Evolutionary conservation across 2,797 vertebrate genomes (phyloP).

Genomic region (Peromyscus aztecus): DNA sequence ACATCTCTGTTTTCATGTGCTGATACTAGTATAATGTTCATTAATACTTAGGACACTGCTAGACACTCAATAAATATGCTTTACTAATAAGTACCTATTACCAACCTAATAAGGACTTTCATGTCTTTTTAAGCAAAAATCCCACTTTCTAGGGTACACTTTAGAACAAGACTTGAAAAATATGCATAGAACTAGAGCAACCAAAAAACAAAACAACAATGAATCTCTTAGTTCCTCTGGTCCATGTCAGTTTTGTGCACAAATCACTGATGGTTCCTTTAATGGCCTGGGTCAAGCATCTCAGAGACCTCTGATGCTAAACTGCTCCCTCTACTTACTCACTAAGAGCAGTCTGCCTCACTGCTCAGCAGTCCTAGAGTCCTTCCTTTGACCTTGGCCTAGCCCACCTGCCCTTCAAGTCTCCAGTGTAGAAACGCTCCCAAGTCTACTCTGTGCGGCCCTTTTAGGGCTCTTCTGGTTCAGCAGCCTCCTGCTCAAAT

Average conservation of each 20-base stretch:
- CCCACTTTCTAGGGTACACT: slow-evolving; percentile 33
- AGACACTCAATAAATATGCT: slow-evolving; percentile 35
- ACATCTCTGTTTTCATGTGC: slow-evolving; percentile 19
- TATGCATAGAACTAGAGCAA: slow-evolving; percentile 48
- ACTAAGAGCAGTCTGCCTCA: not conserved
- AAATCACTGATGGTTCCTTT: slow-evolving; percentile 1
- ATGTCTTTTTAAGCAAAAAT: slow-evolving; percentile 59
- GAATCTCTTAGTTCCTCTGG: not conserved
- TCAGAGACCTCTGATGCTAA: not conserved
- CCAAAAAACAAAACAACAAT: slow-evolving; percentile 17
- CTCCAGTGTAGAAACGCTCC: not conserved
- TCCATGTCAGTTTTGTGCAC: not conserved
- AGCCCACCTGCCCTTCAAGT: not conserved
- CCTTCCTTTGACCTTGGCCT: not conserved
- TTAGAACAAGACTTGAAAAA: slow-evolving; percentile 62
- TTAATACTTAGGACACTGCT: slow-evolving; percentile 27
- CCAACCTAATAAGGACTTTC: slow-evolving; percentile 16
- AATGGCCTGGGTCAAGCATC: not conserved
- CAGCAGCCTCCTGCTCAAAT: not conserved
- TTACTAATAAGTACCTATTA: slow-evolving; percentile 29
- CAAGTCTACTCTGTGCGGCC: not conserved
- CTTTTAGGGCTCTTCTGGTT: not conserved
- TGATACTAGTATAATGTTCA: slow-evolving; percentile 33
- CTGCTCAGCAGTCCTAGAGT: not conserved
- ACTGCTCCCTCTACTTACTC: not conserved